phyloP scores from a whole-genome alignment of 1,140 invertebrate species.

The Tetragnatha versicolor region DNA sequence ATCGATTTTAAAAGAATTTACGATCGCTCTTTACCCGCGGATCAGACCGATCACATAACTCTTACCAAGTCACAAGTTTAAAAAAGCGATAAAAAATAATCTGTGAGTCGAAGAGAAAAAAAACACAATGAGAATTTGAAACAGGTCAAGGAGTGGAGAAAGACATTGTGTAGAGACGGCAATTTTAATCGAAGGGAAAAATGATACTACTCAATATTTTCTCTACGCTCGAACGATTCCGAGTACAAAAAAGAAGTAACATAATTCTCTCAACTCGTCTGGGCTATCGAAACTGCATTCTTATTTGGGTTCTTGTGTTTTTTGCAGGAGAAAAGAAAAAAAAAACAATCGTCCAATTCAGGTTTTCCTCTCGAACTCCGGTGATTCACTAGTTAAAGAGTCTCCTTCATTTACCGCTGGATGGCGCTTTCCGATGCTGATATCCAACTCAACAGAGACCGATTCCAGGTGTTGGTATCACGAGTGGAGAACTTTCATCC shows the following conservation, averaged over 20 bases:
- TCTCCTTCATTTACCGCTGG: not conserved
- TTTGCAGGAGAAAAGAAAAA: no score
- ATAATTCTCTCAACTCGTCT: not conserved
- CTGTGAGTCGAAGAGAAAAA: not conserved
- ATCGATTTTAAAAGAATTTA: no score
- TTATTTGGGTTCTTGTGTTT: no score
- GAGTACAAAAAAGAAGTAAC: not conserved
- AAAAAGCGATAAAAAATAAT: no score
- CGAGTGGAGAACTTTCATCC: conserved; percentile 22
- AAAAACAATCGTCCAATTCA: no score
- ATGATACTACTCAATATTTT: conserved; percentile 4
- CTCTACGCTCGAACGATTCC: not conserved
- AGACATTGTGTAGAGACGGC: not conserved
- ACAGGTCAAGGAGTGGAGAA: not conserved
- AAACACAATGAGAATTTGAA: not conserved
- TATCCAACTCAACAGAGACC: not conserved
- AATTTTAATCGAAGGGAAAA: not conserved
- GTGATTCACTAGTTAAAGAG: no score
- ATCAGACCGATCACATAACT: no score
- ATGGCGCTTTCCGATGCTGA: conserved; percentile 9
- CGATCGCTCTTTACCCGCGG: no score
- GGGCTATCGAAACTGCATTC: no score
- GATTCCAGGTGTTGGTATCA: conserved; percentile 33
- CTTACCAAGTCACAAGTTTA: no score
- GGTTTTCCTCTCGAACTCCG: no score